A percentile compares a stretch with the other conserved stretches of the same genome.
phyloP scores from a whole-genome alignment of 2,113 vertebrate species.

The Hiodon alosoides region DNA sequence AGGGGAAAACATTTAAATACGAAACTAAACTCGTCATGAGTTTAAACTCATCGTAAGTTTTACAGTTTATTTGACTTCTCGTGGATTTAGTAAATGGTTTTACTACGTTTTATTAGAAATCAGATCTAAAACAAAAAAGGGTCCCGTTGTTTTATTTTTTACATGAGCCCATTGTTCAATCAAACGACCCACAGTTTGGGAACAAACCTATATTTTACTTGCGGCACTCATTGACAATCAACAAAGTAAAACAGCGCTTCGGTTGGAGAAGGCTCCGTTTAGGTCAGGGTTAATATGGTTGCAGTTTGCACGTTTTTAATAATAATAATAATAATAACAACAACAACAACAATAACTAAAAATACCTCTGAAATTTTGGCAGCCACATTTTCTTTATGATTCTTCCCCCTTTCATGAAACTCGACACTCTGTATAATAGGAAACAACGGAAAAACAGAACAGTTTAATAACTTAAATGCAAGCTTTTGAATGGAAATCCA shows the following conservation, averaged over 20 bases:
- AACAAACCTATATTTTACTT: neutral
- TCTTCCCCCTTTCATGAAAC: slow-evolving; percentile 97
- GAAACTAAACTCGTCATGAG: too few species aligned
- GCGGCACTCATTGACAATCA: neutral
- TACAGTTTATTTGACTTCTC: too few species aligned
- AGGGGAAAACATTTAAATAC: too few species aligned
- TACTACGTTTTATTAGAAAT: too few species aligned
- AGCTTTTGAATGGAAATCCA: slow-evolving; percentile 6
- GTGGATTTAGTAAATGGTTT: too few species aligned
- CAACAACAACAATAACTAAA: neutral
- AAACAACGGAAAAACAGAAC: slow-evolving; percentile 2
- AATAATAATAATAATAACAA: neutral
- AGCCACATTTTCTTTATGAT: slow-evolving; percentile 97
- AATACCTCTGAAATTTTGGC: slow-evolving; percentile 89
- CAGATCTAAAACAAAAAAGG: too few species aligned
- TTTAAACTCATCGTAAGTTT: too few species aligned
- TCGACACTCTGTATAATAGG: slow-evolving; percentile 73
- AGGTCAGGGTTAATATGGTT: neutral
- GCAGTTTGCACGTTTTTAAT: neutral
- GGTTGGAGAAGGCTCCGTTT: neutral
- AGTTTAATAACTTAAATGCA: neutral
- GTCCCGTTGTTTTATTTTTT: too few species aligned
- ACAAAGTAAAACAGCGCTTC: neutral
- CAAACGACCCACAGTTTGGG: too few species aligned
- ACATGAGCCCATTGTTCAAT: too few species aligned